Evolutionary conservation across 2,888 invertebrate species (phyloP).

Genomic region (Polyploca ridens): DNA sequence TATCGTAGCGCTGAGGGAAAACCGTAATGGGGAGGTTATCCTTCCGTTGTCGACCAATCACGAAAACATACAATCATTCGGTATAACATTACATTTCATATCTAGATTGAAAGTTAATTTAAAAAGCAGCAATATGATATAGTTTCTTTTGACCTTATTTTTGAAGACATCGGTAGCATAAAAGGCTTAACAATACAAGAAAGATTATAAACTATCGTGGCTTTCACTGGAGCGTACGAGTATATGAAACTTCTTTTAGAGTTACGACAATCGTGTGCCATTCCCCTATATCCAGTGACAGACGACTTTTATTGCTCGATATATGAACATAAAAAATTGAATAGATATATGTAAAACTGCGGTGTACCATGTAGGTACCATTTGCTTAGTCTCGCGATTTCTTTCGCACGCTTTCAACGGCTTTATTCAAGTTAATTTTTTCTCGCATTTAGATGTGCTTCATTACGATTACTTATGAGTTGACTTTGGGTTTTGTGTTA

Average conservation of each 20-base stretch:
- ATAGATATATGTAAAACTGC: slow-evolving; percentile 39
- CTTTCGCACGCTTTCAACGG: slow-evolving; percentile 69
- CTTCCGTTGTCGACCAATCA: neutral
- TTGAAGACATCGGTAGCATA: neutral
- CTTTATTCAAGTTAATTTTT: slow-evolving; percentile 24
- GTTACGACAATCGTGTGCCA: slow-evolving; percentile 62
- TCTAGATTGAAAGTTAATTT: slow-evolving; percentile 4
- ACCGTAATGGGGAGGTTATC: too few species aligned
- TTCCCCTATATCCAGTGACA: slow-evolving; percentile 55
- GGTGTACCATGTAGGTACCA: slow-evolving; percentile 42
- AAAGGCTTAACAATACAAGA: slow-evolving; percentile 4
- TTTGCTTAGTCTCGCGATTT: slow-evolving; percentile 63
- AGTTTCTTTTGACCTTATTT: slow-evolving; percentile 1
- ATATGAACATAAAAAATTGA: slow-evolving; percentile 68
- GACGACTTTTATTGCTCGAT: slow-evolving; percentile 60
- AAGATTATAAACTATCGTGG: slow-evolving; percentile 25
- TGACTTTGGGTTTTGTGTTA: neutral
- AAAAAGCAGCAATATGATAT: neutral
- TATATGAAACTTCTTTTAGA: slow-evolving; percentile 45
- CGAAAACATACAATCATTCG: neutral
- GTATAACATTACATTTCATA: neutral
- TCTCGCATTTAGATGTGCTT: slow-evolving; percentile 1
- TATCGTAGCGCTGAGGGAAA: too few species aligned
- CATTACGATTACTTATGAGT: neutral
- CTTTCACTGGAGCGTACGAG: slow-evolving; percentile 7